A percentile compares a stretch with the other conserved stretches of the same genome.
phyloP scores from a whole-genome alignment of 2,113 vertebrate genomes.

The Casuarius casuarius region DNA sequence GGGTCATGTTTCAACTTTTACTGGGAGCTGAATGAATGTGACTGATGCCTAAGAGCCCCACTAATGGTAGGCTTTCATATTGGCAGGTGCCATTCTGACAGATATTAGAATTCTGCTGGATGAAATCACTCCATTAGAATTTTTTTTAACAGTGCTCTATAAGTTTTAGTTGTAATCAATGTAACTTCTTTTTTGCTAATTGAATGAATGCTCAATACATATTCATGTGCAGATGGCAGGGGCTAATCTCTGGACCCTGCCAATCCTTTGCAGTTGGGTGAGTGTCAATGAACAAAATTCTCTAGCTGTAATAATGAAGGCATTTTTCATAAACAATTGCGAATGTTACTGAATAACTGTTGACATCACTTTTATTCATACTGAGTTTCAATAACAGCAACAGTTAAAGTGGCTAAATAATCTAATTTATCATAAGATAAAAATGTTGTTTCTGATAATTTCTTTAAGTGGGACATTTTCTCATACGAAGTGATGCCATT shows the following conservation, averaged over 20 bases:
- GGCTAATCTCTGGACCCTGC: not conserved
- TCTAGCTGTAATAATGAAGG: not conserved
- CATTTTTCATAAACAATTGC: not conserved
- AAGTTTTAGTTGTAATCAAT: not conserved
- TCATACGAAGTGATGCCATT: not conserved
- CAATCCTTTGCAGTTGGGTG: not conserved
- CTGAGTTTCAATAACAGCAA: not conserved
- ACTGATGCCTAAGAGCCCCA: not conserved
- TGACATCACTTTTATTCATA: not conserved
- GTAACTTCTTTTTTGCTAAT: not conserved
- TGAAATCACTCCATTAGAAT: not conserved
- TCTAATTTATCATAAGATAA: not conserved
- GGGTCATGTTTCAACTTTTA: not conserved
- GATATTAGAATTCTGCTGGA: not conserved
- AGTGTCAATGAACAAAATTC: not conserved
- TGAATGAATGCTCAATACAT: not conserved
- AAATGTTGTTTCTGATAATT: not conserved
- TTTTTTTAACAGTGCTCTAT: not conserved
- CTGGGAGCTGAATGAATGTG: not conserved
- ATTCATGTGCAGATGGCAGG: constrained; percentile 26
- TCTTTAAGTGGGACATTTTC: not conserved
- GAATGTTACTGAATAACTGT: not conserved
- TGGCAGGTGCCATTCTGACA: not conserved
- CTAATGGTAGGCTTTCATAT: not conserved
- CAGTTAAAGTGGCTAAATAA: not conserved